A percentile compares a stretch with the other conserved stretches of the same genome.
Conservation (phyloP, 1,140 invertebrate species). For the Drosophila takahashii region DNA sequence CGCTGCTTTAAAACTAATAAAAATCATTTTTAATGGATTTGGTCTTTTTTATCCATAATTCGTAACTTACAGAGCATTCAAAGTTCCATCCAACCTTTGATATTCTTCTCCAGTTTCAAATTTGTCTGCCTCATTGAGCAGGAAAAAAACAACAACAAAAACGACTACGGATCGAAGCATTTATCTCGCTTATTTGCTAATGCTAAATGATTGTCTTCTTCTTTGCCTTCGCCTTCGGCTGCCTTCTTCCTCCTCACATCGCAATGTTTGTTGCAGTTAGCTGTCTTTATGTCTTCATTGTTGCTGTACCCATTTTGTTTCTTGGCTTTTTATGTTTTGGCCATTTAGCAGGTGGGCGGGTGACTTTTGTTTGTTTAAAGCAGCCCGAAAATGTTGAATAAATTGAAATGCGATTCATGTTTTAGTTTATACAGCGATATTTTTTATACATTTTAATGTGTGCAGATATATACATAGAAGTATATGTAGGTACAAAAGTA, state of each 20-base stretch:
- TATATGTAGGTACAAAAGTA: no score
- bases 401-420: conserved; percentile 61
- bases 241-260: conserved; percentile 23
- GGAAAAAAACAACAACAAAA: conserved; percentile 46
- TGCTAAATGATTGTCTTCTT: conserved; percentile 70
- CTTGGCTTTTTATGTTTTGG: conserved; percentile 59
- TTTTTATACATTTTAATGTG: conserved; percentile 15
- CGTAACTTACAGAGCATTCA: conserved; percentile 19
- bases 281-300: conserved; percentile 7
- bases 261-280: conserved; percentile 64
- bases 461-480: conserved; percentile 6
- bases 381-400: conserved; percentile 56
- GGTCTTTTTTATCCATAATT: no score
- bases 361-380: conserved; percentile 65
- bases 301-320: conserved; percentile 28
- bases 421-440: conserved; percentile 45
- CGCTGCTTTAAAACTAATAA: no score
- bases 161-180: conserved; percentile 66
- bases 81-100: not conserved
- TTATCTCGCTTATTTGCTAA: conserved; percentile 76
- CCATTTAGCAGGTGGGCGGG: conserved; percentile 67
- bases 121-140: conserved; percentile 48
- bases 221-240: conserved; percentile 14
- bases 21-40: no score
- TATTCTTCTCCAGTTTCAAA: conserved; percentile 29